Percentiles rank a stretch among this genome's conserved stretches.
Conservation (phyloP, 2,888 invertebrate genomes). For the Ypsolopha sequella region DNA sequence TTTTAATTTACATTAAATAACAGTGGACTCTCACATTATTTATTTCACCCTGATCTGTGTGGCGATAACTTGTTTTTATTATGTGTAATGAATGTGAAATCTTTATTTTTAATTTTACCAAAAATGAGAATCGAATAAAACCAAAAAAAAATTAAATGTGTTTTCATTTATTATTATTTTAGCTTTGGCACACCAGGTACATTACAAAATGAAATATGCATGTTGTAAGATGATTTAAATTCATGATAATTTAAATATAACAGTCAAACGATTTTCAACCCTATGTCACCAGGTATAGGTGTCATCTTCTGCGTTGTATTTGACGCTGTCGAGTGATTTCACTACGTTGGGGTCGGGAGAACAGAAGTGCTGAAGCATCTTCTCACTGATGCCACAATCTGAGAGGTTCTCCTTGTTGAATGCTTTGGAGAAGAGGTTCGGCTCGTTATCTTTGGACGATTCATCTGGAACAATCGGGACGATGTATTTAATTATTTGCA, state of each 20-base stretch:
- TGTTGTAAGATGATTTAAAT: constrained; percentile 7
- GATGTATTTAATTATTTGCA: no score
- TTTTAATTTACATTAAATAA: constrained; percentile 42
- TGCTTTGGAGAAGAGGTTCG: constrained; percentile 68
- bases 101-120: constrained; percentile 66
- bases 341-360: constrained; percentile 65
- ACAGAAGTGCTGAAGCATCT: constrained; percentile 77
- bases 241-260: constrained; percentile 11
- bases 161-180: constrained; percentile 13
- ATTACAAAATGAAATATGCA: background rate
- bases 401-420: constrained; percentile 90
- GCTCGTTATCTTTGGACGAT: constrained; percentile 55
- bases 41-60: constrained; percentile 68
- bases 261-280: background rate
- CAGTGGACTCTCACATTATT: constrained; percentile 61
- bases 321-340: constrained; percentile 73
- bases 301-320: constrained; percentile 71
- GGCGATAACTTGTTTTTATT: constrained; percentile 41
- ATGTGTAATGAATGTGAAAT: constrained; percentile 47
- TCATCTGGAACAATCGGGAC: constrained; percentile 39
- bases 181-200: background rate
- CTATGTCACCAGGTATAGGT: constrained; percentile 63
- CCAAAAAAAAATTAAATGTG: constrained; percentile 7
- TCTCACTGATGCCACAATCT: constrained; percentile 82
- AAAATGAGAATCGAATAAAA: constrained; percentile 64